Base-by-base conservation (phyloP, 2,113 vertebrate species). In the Sterrhoptilus dennistouni region DNA sequence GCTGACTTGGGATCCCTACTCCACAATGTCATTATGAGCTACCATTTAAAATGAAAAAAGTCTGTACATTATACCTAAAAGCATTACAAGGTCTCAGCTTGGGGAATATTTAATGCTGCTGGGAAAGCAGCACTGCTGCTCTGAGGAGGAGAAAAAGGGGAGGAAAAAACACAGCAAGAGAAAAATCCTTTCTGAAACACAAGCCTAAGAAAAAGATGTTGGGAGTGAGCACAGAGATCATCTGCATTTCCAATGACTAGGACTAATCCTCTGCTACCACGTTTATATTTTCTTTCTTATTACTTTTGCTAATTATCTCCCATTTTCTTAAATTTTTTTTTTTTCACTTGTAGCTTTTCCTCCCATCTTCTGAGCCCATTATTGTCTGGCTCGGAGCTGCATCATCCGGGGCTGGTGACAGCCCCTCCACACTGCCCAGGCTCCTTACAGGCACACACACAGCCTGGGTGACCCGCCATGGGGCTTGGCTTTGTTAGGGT, bases 21-120 rank as follows among this genome's bases (percentile, higher is more conserved):
- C 90, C 95, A 98, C 97, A 98, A 97, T 97, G 97, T 97, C 95
- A 96, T 97, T 98, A 96, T 52, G 92, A 97, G 95, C 96, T 92
- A 87, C 95, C 95, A 92, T 98, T 98, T 97, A 96, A 97, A 98
- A 97, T 77, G 97, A 83, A 86, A 57, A 79, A 89, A 85, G 60
- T 61, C 80, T 75, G 95, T 96, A 95, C 95, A 96, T 97, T 98
- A 96, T 75, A 96, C 91, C 96, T 98, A 96, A 98, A 98, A 98
- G 97, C 90, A 1, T 93, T 90, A 88, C 97, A 98, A 98, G 98
- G 98, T 35, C 90, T 96, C 90, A 10, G 96, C 88, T 94, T 59
- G 3, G 9, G 68, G 93, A 96, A 91, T 88, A 89, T 94, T 90
- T 94, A 94, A 95, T 59, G 86, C 94, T 94, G 88, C 80, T 21